Evolutionary conservation across 2,888 invertebrate genomes (phyloP).

Genomic region (Cheilosia soror): DNA sequence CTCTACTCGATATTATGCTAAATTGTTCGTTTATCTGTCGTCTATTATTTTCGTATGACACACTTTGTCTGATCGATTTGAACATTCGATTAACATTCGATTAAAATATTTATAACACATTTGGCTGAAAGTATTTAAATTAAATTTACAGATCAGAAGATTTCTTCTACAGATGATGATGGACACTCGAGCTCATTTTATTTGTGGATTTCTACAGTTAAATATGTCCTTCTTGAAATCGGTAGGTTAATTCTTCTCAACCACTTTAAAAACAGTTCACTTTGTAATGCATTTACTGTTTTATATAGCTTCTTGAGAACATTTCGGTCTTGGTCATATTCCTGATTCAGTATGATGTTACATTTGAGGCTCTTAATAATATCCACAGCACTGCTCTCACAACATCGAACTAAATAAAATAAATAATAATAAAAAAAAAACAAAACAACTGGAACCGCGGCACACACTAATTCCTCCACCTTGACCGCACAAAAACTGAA

Average conservation of each 20-base stretch:
- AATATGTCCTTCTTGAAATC: constrained; percentile 77
- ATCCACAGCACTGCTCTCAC: constrained; percentile 26
- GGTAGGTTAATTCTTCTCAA: constrained; percentile 55
- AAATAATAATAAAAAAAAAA: not conserved
- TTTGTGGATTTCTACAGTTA: constrained; percentile 75
- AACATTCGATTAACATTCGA: no score
- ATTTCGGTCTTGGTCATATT: constrained; percentile 78
- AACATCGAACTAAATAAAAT: not conserved
- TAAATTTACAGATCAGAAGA: constrained; percentile 72
- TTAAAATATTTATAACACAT: not conserved
- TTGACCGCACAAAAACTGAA: constrained; percentile 18
- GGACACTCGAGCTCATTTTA: constrained; percentile 76
- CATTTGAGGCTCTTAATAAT: constrained; percentile 76
- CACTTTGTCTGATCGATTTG: no score
- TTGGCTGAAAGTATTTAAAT: not conserved
- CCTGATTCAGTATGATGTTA: constrained; percentile 78
- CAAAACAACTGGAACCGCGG: not conserved
- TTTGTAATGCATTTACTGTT: not conserved
- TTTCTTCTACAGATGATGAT: constrained; percentile 77
- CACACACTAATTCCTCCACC: not conserved
- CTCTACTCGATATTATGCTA: no score
- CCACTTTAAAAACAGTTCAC: not conserved
- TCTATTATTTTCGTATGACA: no score
- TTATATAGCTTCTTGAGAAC: constrained; percentile 74
- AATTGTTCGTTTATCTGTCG: no score